phyloP scores from a whole-genome alignment of 2,888 invertebrate genomes.

The Cantharis lateralis region DNA sequence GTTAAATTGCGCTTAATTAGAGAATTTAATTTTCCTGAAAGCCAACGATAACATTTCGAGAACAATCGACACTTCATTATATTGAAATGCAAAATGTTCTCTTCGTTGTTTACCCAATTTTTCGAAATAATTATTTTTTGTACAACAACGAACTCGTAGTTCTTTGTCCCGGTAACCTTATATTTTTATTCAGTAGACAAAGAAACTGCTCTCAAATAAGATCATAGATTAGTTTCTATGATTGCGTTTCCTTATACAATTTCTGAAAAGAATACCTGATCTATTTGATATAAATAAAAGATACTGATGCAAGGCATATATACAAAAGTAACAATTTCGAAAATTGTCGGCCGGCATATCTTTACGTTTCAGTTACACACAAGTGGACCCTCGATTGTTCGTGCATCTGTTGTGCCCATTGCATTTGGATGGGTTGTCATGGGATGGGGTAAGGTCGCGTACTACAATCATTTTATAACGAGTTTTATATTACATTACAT shows the following conservation, averaged over 20 bases:
- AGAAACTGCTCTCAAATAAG: slow-evolving; percentile 13
- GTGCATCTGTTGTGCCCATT: slow-evolving; percentile 29
- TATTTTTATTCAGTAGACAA: slow-evolving; percentile 9
- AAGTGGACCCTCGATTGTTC: slow-evolving; percentile 24
- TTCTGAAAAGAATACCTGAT: slow-evolving; percentile 38
- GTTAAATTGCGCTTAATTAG: background rate
- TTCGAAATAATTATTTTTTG: too few species aligned
- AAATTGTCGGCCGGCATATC: slow-evolving; percentile 44
- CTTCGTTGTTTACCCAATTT: background rate
- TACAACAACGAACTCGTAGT: too few species aligned
- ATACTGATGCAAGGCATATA: slow-evolving; percentile 45
- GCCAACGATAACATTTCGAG: background rate
- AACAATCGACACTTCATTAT: background rate
- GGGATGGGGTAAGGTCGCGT: background rate
- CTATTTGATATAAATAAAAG: slow-evolving; percentile 51
- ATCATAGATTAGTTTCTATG: slow-evolving; percentile 51
- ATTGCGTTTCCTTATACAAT: slow-evolving; percentile 41
- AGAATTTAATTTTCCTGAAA: background rate
- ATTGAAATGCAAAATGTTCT: background rate
- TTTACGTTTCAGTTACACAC: slow-evolving; percentile 39
- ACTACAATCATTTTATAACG: background rate
- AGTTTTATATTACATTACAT: background rate
- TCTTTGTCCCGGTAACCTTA: slow-evolving; percentile 10
- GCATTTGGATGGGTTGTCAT: background rate
- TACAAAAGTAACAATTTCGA: slow-evolving; percentile 51